phyloP scores from a whole-genome alignment of 2,888 invertebrate species.

The Melipona bicolor region DNA sequence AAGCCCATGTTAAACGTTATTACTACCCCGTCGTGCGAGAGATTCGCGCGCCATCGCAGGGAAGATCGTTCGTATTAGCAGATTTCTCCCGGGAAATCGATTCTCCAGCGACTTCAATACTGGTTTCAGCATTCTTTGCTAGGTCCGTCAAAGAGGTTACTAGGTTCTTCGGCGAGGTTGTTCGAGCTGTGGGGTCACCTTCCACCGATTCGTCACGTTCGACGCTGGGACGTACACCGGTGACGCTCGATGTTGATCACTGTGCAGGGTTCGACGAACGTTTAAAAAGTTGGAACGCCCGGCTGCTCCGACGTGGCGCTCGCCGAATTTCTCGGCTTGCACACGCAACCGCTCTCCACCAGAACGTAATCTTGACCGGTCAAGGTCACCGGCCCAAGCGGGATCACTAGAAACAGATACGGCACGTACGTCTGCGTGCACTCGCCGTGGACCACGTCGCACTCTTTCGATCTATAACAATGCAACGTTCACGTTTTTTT shows the following conservation, averaged over 20 bases:
- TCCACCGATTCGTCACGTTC: constrained; percentile 45
- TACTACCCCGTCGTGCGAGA: background rate
- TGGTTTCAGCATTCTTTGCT: constrained; percentile 35
- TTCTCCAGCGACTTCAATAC: constrained; percentile 41
- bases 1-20: constrained; percentile 20
- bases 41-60: background rate
- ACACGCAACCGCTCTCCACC: constrained; percentile 97
- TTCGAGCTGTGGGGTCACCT: constrained; percentile 34
- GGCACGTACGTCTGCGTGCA: constrained; percentile 97
- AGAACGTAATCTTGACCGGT: constrained; percentile 98
- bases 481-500: constrained; percentile 19
- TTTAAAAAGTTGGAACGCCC: constrained; percentile 78
- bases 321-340: constrained; percentile 87
- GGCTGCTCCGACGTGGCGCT: constrained; percentile 74
- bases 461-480: constrained; percentile 91
- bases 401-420: constrained; percentile 95
- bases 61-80: constrained; percentile 34
- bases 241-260: constrained; percentile 24
- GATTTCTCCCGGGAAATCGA: constrained; percentile 50
- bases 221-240: constrained; percentile 13
- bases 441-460: constrained; percentile 94
- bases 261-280: constrained; percentile 54
- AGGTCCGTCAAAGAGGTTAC: constrained; percentile 58
- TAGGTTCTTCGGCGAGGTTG: constrained; percentile 54
- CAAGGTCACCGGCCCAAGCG: constrained; percentile 94